Percentiles rank a stretch among this genome's conserved stretches.
These are phyloP conservation scores for Coturnix japonica DNA, from an alignment of 2,113 vertebrate genomes.

Conservation along the genomic window DNA sequence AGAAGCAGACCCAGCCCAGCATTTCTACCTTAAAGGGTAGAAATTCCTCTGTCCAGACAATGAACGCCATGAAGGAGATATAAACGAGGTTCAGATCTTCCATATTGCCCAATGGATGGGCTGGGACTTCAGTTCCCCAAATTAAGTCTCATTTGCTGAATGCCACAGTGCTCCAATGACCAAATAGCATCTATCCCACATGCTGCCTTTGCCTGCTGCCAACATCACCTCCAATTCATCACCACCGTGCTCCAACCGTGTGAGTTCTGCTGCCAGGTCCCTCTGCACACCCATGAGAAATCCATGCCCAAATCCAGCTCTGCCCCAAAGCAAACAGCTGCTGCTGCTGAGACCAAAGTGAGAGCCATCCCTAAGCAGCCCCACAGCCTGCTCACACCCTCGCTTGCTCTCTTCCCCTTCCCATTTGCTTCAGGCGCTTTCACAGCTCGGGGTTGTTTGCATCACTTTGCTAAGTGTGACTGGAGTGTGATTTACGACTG, in stretches of 20 bases:
- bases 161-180: accelerated
- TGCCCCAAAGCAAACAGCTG: neutral
- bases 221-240: neutral
- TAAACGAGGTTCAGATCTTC: neutral
- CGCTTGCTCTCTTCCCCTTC: neutral
- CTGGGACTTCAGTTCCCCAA: neutral
- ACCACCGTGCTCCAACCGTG: neutral
- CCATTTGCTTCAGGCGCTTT: neutral
- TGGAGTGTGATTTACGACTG: conserved; percentile 19
- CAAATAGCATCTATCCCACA: neutral
- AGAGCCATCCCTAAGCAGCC: neutral
- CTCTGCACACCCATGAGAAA: neutral
- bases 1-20: neutral
- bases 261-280: neutral
- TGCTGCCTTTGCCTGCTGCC: neutral
- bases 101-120: neutral
- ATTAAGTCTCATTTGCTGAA: neutral
- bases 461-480: neutral
- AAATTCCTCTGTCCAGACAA: neutral
- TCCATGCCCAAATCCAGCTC: accelerated
- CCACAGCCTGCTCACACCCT: neutral
- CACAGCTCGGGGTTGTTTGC: neutral
- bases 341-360: neutral
- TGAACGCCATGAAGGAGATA: neutral
- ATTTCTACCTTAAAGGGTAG: neutral